phyloP scores from a whole-genome alignment of 2,888 invertebrate genomes.

The Apotomis turbidana region DNA sequence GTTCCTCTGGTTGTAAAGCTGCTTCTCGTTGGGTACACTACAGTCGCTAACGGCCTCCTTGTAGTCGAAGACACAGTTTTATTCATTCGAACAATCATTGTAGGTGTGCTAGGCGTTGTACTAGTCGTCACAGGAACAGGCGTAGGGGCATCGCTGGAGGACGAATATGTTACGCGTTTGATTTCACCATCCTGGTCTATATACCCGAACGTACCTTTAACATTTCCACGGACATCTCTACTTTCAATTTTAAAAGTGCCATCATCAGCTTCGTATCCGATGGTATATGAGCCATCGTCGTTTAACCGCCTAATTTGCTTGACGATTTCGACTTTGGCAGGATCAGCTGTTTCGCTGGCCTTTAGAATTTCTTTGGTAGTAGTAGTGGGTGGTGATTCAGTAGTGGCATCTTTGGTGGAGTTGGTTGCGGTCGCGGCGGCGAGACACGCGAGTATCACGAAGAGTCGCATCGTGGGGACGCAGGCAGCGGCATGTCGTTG shows the following conservation, averaged over 20 bases:
- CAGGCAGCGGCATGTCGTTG: constrained; percentile 76
- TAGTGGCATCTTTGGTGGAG: constrained; percentile 57
- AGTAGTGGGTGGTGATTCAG: constrained; percentile 57
- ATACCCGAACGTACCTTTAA: constrained; percentile 93
- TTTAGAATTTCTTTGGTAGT: constrained; percentile 82
- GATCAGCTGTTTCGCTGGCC: constrained; percentile 86
- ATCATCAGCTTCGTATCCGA: constrained; percentile 93
- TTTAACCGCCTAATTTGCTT: constrained; percentile 92
- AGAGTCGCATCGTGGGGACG: constrained; percentile 72
- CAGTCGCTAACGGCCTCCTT: constrained; percentile 77
- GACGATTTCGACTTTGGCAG: constrained; percentile 89
- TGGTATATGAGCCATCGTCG: constrained; percentile 92
- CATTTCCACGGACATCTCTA: constrained; percentile 90
- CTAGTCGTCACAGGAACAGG: constrained; percentile 66
- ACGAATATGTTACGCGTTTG: constrained; percentile 90
- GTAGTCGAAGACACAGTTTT: constrained; percentile 82
- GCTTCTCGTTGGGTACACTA: constrained; percentile 80
- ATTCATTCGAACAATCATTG: constrained; percentile 78
- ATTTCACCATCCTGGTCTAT: constrained; percentile 90
- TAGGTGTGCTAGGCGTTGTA: constrained; percentile 68
- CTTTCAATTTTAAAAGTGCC: constrained; percentile 94
- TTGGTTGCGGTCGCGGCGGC: constrained; percentile 57
- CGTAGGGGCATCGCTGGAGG: constrained; percentile 76
- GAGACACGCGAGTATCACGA: constrained; percentile 69
- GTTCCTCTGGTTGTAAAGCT: constrained; percentile 84